Conservation (phyloP, 2,113 vertebrate genomes). For the Balaenoptera acutorostrata region DNA sequence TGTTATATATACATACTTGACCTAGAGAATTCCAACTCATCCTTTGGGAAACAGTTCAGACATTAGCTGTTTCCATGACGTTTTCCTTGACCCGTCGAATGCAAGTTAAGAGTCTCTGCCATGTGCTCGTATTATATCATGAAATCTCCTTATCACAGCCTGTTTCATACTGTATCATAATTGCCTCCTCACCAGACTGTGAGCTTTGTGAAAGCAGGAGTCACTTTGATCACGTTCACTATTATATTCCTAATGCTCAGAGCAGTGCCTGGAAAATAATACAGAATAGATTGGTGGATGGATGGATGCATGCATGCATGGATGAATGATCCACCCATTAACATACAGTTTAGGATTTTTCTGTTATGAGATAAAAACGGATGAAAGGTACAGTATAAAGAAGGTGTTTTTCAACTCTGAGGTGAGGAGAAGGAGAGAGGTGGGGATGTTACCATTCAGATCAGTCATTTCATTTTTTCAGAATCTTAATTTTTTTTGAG, state of each 20-base stretch:
- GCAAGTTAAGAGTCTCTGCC: neutral
- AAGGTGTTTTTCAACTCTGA: neutral
- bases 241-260: neutral
- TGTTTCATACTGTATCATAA: neutral
- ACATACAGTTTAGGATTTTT: neutral
- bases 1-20: neutral
- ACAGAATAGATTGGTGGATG: neutral
- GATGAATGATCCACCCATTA: neutral
- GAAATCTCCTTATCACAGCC: neutral
- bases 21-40: neutral
- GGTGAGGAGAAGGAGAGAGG: neutral
- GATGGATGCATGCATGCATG: neutral
- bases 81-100: neutral
- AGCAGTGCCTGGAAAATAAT: neutral
- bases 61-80: neutral
- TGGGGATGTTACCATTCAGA: neutral
- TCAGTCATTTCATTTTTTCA: neutral
- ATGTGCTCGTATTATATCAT: neutral
- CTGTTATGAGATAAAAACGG: neutral
- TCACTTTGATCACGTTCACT: neutral
- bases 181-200: neutral
- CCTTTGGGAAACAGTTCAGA: neutral
- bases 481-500: constrained; percentile 6
- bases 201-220: neutral
- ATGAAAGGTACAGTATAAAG: neutral